Evolutionary conservation across 1,140 invertebrate species (phyloP).

Genomic region (Ceratina japonica): DNA sequence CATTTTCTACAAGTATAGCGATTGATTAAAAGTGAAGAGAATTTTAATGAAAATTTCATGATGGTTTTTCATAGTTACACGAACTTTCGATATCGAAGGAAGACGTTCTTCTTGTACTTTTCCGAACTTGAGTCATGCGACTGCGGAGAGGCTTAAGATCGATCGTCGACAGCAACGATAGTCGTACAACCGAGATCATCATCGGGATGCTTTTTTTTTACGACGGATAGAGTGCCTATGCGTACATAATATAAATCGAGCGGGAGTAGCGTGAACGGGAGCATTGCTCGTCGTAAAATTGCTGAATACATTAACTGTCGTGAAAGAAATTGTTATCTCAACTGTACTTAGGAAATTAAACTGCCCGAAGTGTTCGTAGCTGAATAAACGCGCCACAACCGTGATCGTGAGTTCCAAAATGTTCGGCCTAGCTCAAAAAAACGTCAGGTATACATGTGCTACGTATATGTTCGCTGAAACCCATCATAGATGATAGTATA

Average conservation of each 20-base stretch:
- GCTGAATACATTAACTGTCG: background rate
- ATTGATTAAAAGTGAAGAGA: background rate
- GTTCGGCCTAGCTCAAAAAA: slow-evolving; percentile 61
- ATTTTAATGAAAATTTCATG: slow-evolving; percentile 18
- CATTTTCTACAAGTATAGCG: slow-evolving; percentile 51
- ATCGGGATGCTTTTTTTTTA: slow-evolving; percentile 25
- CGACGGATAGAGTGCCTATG: slow-evolving; percentile 54
- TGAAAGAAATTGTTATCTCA: slow-evolving; percentile 36
- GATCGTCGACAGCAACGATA: background rate
- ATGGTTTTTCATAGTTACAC: slow-evolving; percentile 41
- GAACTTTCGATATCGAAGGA: slow-evolving; percentile 44
- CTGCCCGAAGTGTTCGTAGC: background rate
- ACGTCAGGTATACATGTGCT: slow-evolving; percentile 17
- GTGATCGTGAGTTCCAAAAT: slow-evolving; percentile 59
- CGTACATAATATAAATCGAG: slow-evolving; percentile 29
- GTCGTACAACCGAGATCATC: background rate
- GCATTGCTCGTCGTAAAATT: background rate
- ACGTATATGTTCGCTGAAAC: slow-evolving; percentile 16
- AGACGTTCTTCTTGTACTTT: slow-evolving; percentile 19
- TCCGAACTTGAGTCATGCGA: slow-evolving; percentile 56
- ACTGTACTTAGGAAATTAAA: slow-evolving; percentile 23
- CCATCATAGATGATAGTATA: background rate
- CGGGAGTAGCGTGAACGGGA: background rate
- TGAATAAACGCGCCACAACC: slow-evolving; percentile 13
- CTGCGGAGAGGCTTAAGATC: slow-evolving; percentile 6